phyloP scores from a whole-genome alignment of 1,140 invertebrate species.

The Protaetia brevitarsis region DNA sequence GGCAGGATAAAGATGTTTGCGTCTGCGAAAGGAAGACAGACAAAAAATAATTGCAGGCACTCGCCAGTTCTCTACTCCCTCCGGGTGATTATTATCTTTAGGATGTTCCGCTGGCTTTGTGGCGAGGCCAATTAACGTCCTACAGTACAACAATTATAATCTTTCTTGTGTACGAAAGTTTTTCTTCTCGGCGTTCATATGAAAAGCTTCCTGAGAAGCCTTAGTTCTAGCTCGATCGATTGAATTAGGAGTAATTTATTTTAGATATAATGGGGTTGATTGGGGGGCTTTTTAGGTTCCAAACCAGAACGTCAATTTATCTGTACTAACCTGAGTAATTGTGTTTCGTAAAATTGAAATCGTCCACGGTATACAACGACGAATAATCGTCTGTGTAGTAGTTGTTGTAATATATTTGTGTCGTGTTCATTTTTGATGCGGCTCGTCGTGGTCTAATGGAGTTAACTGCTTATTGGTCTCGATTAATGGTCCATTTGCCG shows the following conservation, averaged over 20 bases:
- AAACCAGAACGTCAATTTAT: not conserved
- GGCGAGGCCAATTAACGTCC: too few relatives aligned
- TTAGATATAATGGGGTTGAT: not conserved
- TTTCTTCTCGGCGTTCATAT: too few relatives aligned
- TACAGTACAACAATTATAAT: too few relatives aligned
- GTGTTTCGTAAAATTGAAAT: not conserved
- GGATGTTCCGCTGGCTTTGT: not conserved
- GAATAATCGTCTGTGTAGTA: not conserved
- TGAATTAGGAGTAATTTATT: not conserved
- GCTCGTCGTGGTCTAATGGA: not conserved
- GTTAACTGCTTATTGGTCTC: not conserved
- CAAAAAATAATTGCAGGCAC: not conserved
- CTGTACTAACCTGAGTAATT: not conserved
- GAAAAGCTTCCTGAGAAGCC: too few relatives aligned
- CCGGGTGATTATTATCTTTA: not conserved
- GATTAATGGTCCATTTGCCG: not conserved
- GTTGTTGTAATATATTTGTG: not conserved
- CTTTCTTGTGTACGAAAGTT: too few relatives aligned
- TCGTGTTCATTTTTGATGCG: not conserved
- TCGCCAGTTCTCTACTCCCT: not conserved
- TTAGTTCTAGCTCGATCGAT: too few relatives aligned
- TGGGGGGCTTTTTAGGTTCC: not conserved
- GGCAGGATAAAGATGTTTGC: slow-evolving; percentile 66
- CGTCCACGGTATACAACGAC: not conserved
- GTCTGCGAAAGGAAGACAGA: slow-evolving; percentile 30